phyloP scores from a whole-genome alignment of 2,113 vertebrate species.

The Rhagologus leucostigma region DNA sequence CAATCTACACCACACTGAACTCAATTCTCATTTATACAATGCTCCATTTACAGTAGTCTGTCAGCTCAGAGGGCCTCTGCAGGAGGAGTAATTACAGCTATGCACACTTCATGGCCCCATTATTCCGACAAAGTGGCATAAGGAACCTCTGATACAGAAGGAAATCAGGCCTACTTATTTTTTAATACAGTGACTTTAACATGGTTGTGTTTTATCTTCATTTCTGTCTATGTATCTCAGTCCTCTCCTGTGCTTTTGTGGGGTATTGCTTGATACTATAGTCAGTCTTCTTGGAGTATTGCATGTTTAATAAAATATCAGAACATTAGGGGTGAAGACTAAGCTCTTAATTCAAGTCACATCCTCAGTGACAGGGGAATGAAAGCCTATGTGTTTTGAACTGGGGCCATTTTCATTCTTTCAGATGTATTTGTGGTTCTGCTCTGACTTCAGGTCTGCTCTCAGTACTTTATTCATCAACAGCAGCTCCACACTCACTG shows the following conservation, averaged over 20 bases:
- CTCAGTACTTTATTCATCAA: conserved; percentile 12
- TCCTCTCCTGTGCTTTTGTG: background rate
- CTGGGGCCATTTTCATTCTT: conserved; percentile 30
- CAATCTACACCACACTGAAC: background rate
- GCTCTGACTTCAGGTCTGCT: background rate
- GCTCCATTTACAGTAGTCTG: conserved; percentile 2
- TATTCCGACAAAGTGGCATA: background rate
- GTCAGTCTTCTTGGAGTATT: background rate
- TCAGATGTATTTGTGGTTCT: background rate
- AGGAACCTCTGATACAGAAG: conserved; percentile 11
- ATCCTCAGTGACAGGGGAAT: conserved; percentile 11
- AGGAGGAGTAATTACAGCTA: conserved; percentile 26
- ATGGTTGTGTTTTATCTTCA: conserved; percentile 9
- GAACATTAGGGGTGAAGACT: background rate
- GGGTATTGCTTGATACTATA: background rate
- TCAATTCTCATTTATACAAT: background rate
- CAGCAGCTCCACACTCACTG: background rate
- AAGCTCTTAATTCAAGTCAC: conserved; percentile 52
- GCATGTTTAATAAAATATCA: conserved; percentile 60
- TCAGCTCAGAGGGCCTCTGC: conserved; percentile 1
- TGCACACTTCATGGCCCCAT: conserved; percentile 11
- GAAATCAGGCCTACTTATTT: conserved; percentile 43
- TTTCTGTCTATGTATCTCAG: background rate
- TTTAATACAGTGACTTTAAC: conserved; percentile 27
- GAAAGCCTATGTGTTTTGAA: conserved; percentile 29